Evolutionary conservation across 2,797 vertebrate species (phyloP), one percentile per base, ranked within the genome.

Genomic region (Scolopax bukidnonensis): DNA sequence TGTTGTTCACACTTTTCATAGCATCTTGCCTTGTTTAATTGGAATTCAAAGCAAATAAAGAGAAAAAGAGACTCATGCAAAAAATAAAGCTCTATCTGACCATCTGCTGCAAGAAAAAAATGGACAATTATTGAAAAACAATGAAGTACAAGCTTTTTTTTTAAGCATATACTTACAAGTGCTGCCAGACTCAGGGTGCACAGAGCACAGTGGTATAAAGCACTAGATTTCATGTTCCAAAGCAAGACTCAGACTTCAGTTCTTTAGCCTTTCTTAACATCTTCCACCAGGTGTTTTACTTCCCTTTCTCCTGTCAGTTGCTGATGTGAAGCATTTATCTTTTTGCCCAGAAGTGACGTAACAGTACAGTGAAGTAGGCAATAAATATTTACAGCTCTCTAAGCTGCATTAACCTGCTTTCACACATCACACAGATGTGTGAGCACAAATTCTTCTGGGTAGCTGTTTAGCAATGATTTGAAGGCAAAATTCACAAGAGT

Each of bases 151-250:
- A 57, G 4, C 0, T 40, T 47, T 41, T 47, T 40, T 57, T 45
- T 50, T 3, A 90, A 81, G 73, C 57, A 65, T 67, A 85, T 97
- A 97, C 97, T 97, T 95, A 97, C 97, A 77, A 96, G 68, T 30
- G 63, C 33, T 60, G 91, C 78, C 81, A 97, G 83, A 68, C 23
- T 57, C 74, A 96, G 60, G 45, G 41, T 65, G 53, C 87, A 71
- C 56, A 97, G 84, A 56, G 70, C 91, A 65, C 85, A 71, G 56
- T 15, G 59, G 53, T 63, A n/a, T 4, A 74, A 78, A 75, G 32
- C 25, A 6, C 12, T 21, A 6, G 45, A 77, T 19, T 40, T 95
- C 96, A 95, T 96, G 65, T 48, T 92, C 60, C 81, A 64, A 51
- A 87, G 45, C 45, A 86, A 64, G 17, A 54, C 17, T 32, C 50